Percentiles rank a stretch among this genome's conserved stretches.
Conservation (phyloP, 2,888 invertebrate species). For the Drosophila pseudotakahashii region DNA sequence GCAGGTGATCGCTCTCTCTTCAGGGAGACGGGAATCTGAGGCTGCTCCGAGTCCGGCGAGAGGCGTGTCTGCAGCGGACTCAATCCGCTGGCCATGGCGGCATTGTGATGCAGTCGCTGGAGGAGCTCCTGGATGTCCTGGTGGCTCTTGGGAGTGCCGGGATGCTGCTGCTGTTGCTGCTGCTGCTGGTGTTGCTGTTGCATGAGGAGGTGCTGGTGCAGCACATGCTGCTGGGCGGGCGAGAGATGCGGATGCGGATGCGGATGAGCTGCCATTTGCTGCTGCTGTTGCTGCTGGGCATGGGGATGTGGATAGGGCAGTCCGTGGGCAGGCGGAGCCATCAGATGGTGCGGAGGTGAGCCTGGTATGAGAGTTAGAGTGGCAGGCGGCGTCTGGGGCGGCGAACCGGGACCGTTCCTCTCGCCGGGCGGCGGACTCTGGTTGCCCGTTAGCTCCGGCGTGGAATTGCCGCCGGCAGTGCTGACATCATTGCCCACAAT, state of each 20-base stretch:
- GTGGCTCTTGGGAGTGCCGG: slow-evolving; percentile 73
- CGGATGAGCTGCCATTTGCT: slow-evolving; percentile 22
- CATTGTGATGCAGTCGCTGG: slow-evolving; percentile 81
- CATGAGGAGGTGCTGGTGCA: slow-evolving; percentile 80
- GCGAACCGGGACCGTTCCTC: slow-evolving; percentile 76
- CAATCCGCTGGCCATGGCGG: slow-evolving; percentile 77
- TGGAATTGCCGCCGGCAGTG: slow-evolving; percentile 48
- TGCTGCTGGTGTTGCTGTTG: slow-evolving; percentile 68
- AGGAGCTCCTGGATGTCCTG: slow-evolving; percentile 83
- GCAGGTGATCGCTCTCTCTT: slow-evolving; percentile 83
- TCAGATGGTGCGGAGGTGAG: slow-evolving; percentile 66
- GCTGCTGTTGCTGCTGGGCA: slow-evolving; percentile 70
- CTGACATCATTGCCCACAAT: slow-evolving; percentile 90
- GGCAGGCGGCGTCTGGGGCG: slow-evolving; percentile 81
- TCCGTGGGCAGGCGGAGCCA: slow-evolving; percentile 69
- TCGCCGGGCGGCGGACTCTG: slow-evolving; percentile 66
- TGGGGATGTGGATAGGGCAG: slow-evolving; percentile 58
- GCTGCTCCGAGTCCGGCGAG: slow-evolving; percentile 58
- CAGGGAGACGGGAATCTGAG: slow-evolving; percentile 51
- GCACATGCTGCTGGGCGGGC: slow-evolving; percentile 79
- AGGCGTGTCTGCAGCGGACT: slow-evolving; percentile 80
- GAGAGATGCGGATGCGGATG: slow-evolving; percentile 71
- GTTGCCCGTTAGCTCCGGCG: slow-evolving; percentile 37
- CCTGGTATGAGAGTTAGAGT: slow-evolving; percentile 57
- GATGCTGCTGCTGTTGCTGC: slow-evolving; percentile 52